Percentiles rank a stretch among this genome's conserved stretches.
These are phyloP conservation scores for Xenopus tropicalis DNA, from an alignment of 2,113 vertebrate genomes.

Conservation along the genomic window DNA sequence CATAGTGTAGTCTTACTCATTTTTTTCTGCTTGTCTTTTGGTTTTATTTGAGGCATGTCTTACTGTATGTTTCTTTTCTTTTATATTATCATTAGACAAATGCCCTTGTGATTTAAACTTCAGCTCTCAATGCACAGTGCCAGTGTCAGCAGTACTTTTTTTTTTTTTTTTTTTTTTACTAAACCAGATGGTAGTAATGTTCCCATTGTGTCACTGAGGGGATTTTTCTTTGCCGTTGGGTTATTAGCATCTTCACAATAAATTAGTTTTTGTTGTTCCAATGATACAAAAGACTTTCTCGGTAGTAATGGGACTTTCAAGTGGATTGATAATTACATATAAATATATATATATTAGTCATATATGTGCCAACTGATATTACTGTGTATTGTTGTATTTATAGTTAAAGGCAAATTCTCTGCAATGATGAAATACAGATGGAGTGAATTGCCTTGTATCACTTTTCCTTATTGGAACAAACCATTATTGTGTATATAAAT, in stretches of 20 bases:
- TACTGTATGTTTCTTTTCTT: conserved; percentile 24
- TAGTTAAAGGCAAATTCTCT: too few species aligned
- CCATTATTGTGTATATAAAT: too few species aligned
- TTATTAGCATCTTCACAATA: conserved; percentile 19
- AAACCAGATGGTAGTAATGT: conserved; percentile 39
- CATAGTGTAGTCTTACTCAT: neutral
- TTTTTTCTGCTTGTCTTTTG: conserved; percentile 8
- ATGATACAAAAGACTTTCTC: conserved; percentile 18
- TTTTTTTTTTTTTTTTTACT: conserved; percentile 18
- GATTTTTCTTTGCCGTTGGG: conserved; percentile 29
- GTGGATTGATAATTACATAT: too few species aligned
- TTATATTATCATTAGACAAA: conserved; percentile 42
- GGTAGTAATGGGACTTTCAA: neutral
- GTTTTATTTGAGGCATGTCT: conserved; percentile 15
- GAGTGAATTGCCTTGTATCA: too few species aligned
- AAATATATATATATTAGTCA: too few species aligned
- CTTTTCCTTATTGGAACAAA: too few species aligned
- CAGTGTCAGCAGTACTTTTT: conserved; percentile 29
- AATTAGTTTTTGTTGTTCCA: conserved; percentile 19
- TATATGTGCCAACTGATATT: too few species aligned
- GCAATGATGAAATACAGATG: too few species aligned
- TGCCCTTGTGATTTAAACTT: conserved; percentile 35
- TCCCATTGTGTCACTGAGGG: conserved; percentile 28
- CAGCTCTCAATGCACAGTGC: conserved; percentile 28
- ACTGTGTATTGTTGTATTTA: too few species aligned